These are phyloP conservation scores for Gryon sp. DNA, from an alignment of 1,140 invertebrate species.

Conservation along the genomic window DNA sequence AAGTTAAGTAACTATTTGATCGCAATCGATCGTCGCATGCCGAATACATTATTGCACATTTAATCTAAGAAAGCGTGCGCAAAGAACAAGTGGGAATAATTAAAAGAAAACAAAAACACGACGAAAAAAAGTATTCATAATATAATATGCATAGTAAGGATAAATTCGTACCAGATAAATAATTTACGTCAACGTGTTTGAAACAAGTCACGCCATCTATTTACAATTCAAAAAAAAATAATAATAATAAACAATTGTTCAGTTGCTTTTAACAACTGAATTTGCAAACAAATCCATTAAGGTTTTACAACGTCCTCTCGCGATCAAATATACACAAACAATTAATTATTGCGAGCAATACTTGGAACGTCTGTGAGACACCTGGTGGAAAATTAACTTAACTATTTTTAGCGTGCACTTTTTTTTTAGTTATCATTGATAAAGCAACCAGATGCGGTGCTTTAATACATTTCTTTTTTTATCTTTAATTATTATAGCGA, in stretches of 20 bases:
- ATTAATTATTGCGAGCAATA: no score
- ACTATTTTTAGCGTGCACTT: no score
- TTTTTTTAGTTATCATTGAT: no score
- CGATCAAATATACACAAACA: slow-evolving; percentile 17
- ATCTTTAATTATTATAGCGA: no score
- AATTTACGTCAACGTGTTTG: slow-evolving; percentile 18
- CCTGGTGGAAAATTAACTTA: no score
- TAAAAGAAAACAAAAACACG: neutral
- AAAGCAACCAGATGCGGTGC: no score
- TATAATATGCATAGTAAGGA: neutral
- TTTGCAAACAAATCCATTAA: slow-evolving; percentile 8
- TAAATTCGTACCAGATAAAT: slow-evolving; percentile 31
- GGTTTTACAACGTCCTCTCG: no score
- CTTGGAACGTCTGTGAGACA: no score
- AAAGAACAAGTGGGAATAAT: slow-evolving; percentile 40
- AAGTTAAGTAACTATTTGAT: slow-evolving; percentile 57
- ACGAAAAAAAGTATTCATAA: slow-evolving; percentile 10
- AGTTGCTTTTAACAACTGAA: slow-evolving; percentile 12
- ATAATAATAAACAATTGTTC: slow-evolving; percentile 34
- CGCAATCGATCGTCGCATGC: slow-evolving; percentile 20
- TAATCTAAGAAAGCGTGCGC: slow-evolving; percentile 34
- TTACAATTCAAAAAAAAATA: no score
- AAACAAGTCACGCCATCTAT: slow-evolving; percentile 25
- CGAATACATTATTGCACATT: slow-evolving; percentile 54
- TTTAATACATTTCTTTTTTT: no score